Base-by-base conservation (phyloP, 2,113 vertebrate species). In the Atlantisia rogersi region DNA sequence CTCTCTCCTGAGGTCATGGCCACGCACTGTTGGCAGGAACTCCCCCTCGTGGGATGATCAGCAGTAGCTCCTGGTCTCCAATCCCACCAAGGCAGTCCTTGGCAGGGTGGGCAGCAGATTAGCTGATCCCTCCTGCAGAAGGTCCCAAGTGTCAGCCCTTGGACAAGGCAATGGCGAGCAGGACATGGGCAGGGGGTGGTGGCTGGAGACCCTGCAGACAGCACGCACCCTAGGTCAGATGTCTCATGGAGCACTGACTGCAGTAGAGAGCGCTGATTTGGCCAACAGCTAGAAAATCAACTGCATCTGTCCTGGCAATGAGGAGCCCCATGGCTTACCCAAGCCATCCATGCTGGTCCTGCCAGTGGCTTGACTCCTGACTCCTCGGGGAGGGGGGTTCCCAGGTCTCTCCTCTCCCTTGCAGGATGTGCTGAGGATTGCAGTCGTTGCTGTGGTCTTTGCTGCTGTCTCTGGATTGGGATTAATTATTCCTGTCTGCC, bases 401-500 rank as follows among this genome's bases (percentile, higher is more conserved):
- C 79, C 92, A 97, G 96, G 95, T 75, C 83, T 95, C 64, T 86
- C 94, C 62, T 42, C 1, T 4, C 5, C 12, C 39, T 11, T 95
- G 91, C 82, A 94, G 83, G 15, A 95, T 4, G 6, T 2, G 6
- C 83, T 95, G 80, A 91, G 88, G 86, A 22, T 94, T 1, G 60
- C 60, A 0, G 89, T 94, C 64, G 93, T 94, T 1, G 86, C 95
- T 1, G 83, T 88, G 56, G 86, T 92, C 73, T 89, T 97, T 1
- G 86, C 94, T 39, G 80, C 16, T 1, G 3, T 95, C 77, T 88
- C 96, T 0, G 91, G 37, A 0, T 88, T 94, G 82, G 95, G 96
- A 15, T 60, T 97, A 5, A 63, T 97, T 52, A 71, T 96, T 67
- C 96, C 96, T 0, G 58, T 93, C 52, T 97, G 95, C 86, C 96